Evolutionary conservation across 2,888 invertebrate species (phyloP).

Genomic region (Calliphora vomitoria): DNA sequence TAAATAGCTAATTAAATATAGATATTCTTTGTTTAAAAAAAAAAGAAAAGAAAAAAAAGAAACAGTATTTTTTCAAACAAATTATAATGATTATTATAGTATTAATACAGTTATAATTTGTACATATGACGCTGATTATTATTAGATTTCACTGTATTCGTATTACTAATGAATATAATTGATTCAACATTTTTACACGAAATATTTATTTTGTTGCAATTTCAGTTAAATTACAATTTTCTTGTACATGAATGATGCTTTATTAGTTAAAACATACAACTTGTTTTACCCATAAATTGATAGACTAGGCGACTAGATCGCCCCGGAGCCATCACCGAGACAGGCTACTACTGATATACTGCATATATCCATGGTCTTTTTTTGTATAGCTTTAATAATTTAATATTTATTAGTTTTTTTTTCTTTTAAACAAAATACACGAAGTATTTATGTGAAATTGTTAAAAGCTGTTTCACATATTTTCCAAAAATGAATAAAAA

Average conservation of each 20-base stretch:
- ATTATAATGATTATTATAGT: background rate
- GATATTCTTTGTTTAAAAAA: background rate
- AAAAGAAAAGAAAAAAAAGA: background rate
- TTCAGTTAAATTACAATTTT: constrained; percentile 42
- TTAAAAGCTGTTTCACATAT: constrained; percentile 35
- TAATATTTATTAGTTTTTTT: constrained; percentile 25
- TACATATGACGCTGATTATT: constrained; percentile 5
- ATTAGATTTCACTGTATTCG: constrained; percentile 26
- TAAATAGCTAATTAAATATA: background rate
- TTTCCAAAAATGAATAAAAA: constrained; percentile 35
- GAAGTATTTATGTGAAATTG: constrained; percentile 47
- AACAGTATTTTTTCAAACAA: background rate
- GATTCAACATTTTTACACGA: constrained; percentile 53
- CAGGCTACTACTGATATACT: background rate
- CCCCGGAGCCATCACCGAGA: constrained; percentile 1
- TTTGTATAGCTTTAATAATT: constrained; percentile 45
- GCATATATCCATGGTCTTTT: background rate
- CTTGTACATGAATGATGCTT: constrained; percentile 40
- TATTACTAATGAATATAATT: constrained; percentile 52
- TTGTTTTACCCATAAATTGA: constrained; percentile 56
- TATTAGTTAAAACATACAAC: constrained; percentile 47
- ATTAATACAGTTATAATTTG: constrained; percentile 30
- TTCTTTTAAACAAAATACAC: constrained; percentile 24
- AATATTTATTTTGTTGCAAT: constrained; percentile 43
- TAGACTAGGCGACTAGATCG: constrained; percentile 18